phyloP scores from a whole-genome alignment of 2,113 vertebrate genomes.

The Ammodytes marinus region DNA sequence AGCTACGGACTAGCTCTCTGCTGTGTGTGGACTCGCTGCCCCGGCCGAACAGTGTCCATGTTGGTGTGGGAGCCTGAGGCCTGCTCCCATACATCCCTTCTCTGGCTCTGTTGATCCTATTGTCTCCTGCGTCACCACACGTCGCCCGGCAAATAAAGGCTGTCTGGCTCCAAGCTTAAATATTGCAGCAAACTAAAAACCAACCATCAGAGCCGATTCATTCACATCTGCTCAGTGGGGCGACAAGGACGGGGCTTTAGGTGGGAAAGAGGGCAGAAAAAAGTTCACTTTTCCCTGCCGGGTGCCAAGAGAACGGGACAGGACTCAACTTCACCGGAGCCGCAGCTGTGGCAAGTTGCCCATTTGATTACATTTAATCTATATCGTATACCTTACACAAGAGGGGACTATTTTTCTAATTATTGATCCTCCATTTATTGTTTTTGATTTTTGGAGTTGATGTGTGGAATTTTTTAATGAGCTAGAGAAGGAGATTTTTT shows the following conservation, averaged over 20 bases:
- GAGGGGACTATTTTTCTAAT: slow-evolving; percentile 16
- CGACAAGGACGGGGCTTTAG: slow-evolving; percentile 94
- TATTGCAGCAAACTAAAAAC: slow-evolving; percentile 96
- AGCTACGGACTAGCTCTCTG: slow-evolving; percentile 6
- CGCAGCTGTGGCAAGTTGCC: slow-evolving; percentile 92
- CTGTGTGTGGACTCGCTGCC: slow-evolving; percentile 72
- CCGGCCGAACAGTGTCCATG: slow-evolving; percentile 68
- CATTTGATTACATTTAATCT: slow-evolving; percentile 80
- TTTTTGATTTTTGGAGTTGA: neutral
- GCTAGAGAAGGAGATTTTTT: slow-evolving; percentile 23
- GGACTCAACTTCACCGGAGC: slow-evolving; percentile 86
- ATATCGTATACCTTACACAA: slow-evolving; percentile 37
- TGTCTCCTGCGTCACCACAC: slow-evolving; percentile 91
- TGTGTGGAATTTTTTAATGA: slow-evolving; percentile 2
- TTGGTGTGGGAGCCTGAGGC: slow-evolving; percentile 80
- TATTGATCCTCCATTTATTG: slow-evolving; percentile 37
- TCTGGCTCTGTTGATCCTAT: slow-evolving; percentile 86
- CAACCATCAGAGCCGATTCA: slow-evolving; percentile 95
- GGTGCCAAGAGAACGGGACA: slow-evolving; percentile 88
- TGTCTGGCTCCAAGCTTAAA: slow-evolving; percentile 98
- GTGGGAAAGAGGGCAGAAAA: slow-evolving; percentile 90
- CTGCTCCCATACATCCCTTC: slow-evolving; percentile 81
- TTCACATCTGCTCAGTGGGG: slow-evolving; percentile 98
- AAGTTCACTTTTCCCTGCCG: slow-evolving; percentile 91
- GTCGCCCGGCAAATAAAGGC: slow-evolving; percentile 95